Conservation (phyloP, 2,113 vertebrate species). For the Hippoglossus stenolepis region DNA sequence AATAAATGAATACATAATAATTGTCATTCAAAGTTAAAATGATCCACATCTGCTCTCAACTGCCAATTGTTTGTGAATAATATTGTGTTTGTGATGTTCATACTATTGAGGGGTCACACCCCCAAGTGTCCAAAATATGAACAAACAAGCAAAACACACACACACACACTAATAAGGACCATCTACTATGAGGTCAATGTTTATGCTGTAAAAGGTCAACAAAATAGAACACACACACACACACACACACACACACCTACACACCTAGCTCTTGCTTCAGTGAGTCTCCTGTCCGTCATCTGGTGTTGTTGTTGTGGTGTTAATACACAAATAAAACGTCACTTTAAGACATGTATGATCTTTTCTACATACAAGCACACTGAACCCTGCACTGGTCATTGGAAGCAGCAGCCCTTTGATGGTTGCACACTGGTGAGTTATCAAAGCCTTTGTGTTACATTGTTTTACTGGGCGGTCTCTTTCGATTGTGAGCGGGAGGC, state of each 20-base stretch:
- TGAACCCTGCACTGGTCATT: slow-evolving; percentile 20
- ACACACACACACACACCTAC: neutral
- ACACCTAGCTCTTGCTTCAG: neutral
- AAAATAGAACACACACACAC: no score
- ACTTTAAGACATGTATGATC: neutral
- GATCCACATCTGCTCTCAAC: neutral
- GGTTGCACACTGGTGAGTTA: slow-evolving; percentile 37
- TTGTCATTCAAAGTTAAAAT: neutral
- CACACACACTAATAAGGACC: neutral
- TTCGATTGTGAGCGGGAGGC: slow-evolving; percentile 69
- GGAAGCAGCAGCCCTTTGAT: slow-evolving; percentile 42
- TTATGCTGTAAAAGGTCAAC: no score
- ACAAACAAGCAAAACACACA: neutral
- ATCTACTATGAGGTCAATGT: no score
- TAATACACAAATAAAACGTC: no score
- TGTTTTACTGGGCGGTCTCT: slow-evolving; percentile 54
- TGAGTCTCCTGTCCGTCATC: no score
- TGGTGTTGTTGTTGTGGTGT: neutral
- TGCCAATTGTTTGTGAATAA: neutral
- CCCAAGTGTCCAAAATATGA: neutral
- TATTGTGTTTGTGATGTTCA: neutral
- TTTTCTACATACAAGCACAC: neutral
- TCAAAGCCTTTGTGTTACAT: slow-evolving; percentile 63
- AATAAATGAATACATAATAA: neutral
- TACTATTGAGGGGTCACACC: neutral